A percentile compares a stretch with the other conserved stretches of the same genome.
Conservation (phyloP, 2,888 invertebrate species). For the Empis livida region DNA sequence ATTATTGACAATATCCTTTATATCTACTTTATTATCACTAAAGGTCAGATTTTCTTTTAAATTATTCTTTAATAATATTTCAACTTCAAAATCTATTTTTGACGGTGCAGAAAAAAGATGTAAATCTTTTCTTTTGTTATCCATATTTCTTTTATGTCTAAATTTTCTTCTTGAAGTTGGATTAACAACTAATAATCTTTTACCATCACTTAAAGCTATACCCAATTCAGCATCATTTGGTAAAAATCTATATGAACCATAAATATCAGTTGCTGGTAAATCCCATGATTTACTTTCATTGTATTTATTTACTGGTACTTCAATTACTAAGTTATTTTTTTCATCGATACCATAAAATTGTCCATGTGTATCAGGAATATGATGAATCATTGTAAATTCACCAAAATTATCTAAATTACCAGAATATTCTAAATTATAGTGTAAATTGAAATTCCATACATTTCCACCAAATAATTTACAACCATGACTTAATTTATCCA, state of each 20-base stretch:
- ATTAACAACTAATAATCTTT: conserved; percentile 19
- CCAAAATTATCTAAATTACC: conserved; percentile 15
- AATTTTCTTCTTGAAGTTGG: conserved; percentile 1
- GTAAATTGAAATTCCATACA: conserved; percentile 20
- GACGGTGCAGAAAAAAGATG: neutral
- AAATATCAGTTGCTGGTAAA: conserved; percentile 9
- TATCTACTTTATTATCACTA: too few relatives aligned
- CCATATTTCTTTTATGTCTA: conserved; percentile 4
- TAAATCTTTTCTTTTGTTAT: neutral
- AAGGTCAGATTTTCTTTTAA: too few relatives aligned
- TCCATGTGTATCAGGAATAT: conserved; percentile 17
- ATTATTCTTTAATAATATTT: too few relatives aligned
- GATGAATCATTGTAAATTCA: conserved; percentile 16
- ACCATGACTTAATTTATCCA: conserved; percentile 2
- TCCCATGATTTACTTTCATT: conserved; percentile 16
- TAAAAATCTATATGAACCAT: conserved; percentile 16
- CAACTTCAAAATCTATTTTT: neutral
- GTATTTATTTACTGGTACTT: conserved; percentile 22
- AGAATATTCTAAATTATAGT: conserved; percentile 4
- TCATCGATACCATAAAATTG: conserved; percentile 28
- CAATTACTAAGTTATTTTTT: conserved; percentile 18
- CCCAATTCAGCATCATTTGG: conserved; percentile 17
- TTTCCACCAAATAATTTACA: conserved; percentile 19
- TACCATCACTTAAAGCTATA: conserved; percentile 29
- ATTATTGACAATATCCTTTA: too few relatives aligned